Evolutionary conservation across 2,888 invertebrate genomes (phyloP).

Genomic region (Andrena dorsata): DNA sequence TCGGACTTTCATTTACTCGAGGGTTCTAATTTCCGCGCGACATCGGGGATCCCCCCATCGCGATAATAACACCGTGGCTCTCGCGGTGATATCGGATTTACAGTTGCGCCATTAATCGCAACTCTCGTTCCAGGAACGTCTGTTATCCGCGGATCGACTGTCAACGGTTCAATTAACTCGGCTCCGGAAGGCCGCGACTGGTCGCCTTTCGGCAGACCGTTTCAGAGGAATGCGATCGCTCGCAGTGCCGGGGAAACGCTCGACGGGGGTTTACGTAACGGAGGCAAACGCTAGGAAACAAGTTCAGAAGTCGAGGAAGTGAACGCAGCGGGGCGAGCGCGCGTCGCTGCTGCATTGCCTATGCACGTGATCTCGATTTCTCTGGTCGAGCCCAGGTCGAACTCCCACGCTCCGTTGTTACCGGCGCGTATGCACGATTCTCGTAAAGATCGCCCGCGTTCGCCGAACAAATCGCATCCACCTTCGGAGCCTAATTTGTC

Average conservation of each 20-base stretch:
- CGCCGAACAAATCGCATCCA: constrained; percentile 51
- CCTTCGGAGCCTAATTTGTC: constrained; percentile 43
- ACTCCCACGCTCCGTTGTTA: constrained; percentile 66
- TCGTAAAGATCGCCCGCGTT: constrained; percentile 56
- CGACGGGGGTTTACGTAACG: constrained; percentile 44
- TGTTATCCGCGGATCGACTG: constrained; percentile 5
- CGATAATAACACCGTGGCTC: constrained; percentile 51
- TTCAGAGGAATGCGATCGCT: background rate
- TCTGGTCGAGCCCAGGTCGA: constrained; percentile 63
- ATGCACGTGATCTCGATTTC: constrained; percentile 70
- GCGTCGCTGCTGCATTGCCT: constrained; percentile 34
- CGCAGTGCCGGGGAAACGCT: constrained; percentile 10
- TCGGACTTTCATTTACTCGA: constrained; percentile 42
- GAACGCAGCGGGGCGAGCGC: constrained; percentile 42
- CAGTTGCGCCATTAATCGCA: constrained; percentile 52
- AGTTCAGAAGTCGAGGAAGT: constrained; percentile 63
- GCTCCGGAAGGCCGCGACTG: background rate
- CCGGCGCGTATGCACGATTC: constrained; percentile 52
- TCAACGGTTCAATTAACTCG: background rate
- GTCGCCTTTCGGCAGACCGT: background rate
- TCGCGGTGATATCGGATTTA: constrained; percentile 49
- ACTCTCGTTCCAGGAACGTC: constrained; percentile 29
- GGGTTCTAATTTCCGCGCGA: constrained; percentile 39
- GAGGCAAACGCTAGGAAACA: constrained; percentile 51
- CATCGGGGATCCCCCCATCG: constrained; percentile 13